Conservation (phyloP, 2,888 invertebrate species). For the Blastobasis lacticolella region DNA sequence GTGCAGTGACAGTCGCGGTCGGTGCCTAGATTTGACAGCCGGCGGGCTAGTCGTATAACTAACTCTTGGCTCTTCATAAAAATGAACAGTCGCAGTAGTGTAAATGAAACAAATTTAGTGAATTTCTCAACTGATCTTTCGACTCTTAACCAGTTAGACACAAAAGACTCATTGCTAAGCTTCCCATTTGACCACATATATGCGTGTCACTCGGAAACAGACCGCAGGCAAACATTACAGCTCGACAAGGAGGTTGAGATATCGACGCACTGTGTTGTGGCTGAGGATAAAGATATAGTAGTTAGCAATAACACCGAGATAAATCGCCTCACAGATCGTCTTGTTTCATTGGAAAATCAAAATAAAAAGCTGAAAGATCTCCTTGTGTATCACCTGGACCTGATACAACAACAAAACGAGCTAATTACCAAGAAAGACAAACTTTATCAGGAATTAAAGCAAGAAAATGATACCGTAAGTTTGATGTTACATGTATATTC, state of each 20-base stretch:
- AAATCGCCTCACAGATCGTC: slow-evolving; percentile 37
- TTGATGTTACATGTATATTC: background rate
- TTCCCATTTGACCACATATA: slow-evolving; percentile 84
- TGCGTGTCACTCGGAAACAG: slow-evolving; percentile 73
- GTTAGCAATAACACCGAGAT: slow-evolving; percentile 27
- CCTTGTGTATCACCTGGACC: slow-evolving; percentile 86
- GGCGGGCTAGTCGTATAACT: slow-evolving; percentile 59
- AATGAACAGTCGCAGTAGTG: slow-evolving; percentile 57
- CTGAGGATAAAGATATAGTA: slow-evolving; percentile 35
- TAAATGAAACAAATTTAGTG: slow-evolving; percentile 67
- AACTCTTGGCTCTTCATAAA: slow-evolving; percentile 26
- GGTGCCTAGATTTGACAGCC: slow-evolving; percentile 59
- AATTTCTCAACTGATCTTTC: slow-evolving; percentile 59
- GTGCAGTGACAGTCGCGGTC: slow-evolving; percentile 29
- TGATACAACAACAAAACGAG: slow-evolving; percentile 93
- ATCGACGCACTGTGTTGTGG: slow-evolving; percentile 40
- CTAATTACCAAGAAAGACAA: slow-evolving; percentile 87
- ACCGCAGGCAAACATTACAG: slow-evolving; percentile 39
- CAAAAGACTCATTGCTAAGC: slow-evolving; percentile 73
- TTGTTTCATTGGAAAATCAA: slow-evolving; percentile 63
- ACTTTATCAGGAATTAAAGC: slow-evolving; percentile 79
- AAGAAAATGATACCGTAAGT: slow-evolving; percentile 87
- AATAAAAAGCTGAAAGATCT: slow-evolving; percentile 85
- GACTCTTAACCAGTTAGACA: slow-evolving; percentile 53
- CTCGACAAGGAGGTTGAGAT: slow-evolving; percentile 58